Percentiles rank a stretch among this genome's conserved stretches.
Conservation (phyloP, 2,888 invertebrate species). For the Epicampocera succincta region DNA sequence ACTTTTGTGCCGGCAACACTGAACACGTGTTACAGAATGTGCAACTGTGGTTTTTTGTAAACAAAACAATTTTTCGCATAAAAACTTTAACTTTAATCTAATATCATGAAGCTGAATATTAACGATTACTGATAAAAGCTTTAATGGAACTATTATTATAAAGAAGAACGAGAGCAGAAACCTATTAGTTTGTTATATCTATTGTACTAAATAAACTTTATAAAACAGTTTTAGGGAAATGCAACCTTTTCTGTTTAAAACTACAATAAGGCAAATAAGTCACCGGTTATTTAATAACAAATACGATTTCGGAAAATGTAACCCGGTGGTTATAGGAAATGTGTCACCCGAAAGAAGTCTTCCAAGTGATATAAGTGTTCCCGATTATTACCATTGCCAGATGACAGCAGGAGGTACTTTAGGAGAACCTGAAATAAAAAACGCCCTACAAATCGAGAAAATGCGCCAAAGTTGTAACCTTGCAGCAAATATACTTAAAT, state of each 20-base stretch:
- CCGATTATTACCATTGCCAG: constrained; percentile 84
- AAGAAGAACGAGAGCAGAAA: no score
- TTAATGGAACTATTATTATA: no score
- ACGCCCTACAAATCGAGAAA: constrained; percentile 84
- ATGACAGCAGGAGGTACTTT: constrained; percentile 80
- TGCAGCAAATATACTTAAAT: constrained; percentile 86
- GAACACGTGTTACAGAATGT: no score
- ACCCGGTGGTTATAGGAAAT: constrained; percentile 82
- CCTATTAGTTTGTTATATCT: no score
- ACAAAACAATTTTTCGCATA: no score
- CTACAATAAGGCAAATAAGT: background rate
- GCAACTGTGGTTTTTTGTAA: no score
- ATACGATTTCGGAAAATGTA: constrained; percentile 76
- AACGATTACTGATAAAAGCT: no score
- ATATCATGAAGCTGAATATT: no score
- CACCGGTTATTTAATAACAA: background rate
- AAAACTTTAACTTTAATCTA: no score
- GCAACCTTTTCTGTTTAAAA: background rate
- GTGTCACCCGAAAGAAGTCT: constrained; percentile 85
- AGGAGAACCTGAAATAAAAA: constrained; percentile 86
- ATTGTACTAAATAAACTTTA: no score
- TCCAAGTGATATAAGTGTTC: constrained; percentile 86
- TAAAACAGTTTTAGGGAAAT: background rate
- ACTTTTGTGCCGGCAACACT: no score
- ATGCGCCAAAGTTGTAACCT: constrained; percentile 88